Base-by-base conservation (phyloP, 2,888 invertebrate species). In the Oscheius sp. region DNA sequence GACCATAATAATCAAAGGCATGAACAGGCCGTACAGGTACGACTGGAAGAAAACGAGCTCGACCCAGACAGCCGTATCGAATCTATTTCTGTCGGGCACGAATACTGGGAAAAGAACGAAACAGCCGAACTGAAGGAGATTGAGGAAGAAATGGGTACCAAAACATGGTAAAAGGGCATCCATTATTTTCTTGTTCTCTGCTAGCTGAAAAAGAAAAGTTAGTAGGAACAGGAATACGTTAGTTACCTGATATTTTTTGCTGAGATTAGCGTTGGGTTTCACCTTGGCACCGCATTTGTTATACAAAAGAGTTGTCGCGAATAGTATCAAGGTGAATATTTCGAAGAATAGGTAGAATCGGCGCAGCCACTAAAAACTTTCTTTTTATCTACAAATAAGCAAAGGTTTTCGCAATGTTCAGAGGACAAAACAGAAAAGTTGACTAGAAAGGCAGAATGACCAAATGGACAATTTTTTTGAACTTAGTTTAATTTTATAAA, bases 41-140 rank as follows among this genome's bases (percentile, higher is more conserved):
- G 63, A 63, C 63, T 63, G 63, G 48, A 63, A 63, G 48, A 63
- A 63, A 29, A 63, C 63, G 21, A 63, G 48, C n/a, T 63, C 63
- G 29, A 63, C 63, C 63, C 63, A 63, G 10, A 63, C 48, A 9
- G 63, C 63, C 29, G 63, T 63, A n/a, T 47, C 47, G 21, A 63
- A 63, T 21, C 63, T 47, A 29, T 63, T 63, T 29, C 63, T 63
- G 48, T 63, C 63, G 2, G 63, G 63, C 1, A 63, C 63, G 11
- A 63, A 47, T 32, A 63, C 2, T 1, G 63, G 63, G n/a, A 63
- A 63, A 7, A 63, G 50, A 21, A 63, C 63, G 48, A 63, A 63
- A 33, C 63, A 63, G 7, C 48, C 47, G n/a, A 63, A 63, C 48
- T 63, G 63, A 35, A 68, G 53, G 37, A 68, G 13, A 21, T 35